These are phyloP conservation scores for Papilio elwesi DNA, from an alignment of 2,888 invertebrate genomes.

Conservation along the genomic window DNA sequence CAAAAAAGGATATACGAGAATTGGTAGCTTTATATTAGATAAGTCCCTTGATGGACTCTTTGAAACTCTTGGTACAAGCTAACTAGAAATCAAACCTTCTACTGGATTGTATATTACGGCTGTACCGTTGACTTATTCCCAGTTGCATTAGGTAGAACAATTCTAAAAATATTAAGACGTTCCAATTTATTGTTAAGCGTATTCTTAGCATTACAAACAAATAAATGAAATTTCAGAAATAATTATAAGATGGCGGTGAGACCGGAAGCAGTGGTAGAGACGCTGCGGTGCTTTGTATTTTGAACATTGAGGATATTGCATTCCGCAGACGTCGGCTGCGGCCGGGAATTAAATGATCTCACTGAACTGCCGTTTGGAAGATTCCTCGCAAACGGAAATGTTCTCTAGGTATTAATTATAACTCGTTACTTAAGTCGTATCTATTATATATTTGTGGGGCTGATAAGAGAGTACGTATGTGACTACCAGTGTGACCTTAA, in stretches of 20 bases:
- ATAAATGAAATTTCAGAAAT: constrained; percentile 17
- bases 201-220: background rate
- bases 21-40: no score
- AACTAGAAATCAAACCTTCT: no score
- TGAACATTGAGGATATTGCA: constrained; percentile 35
- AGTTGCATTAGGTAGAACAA: background rate
- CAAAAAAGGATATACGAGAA: no score
- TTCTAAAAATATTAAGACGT: background rate
- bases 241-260: constrained; percentile 4
- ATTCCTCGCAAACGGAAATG: background rate
- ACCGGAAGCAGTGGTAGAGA: constrained; percentile 1
- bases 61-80: no score
- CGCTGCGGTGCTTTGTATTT: constrained; percentile 21
- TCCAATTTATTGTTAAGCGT: background rate
- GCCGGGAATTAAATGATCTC: constrained; percentile 28
- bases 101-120: no score
- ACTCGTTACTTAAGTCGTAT: no score
- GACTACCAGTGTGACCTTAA: no score
- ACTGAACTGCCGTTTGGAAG: constrained; percentile 7
- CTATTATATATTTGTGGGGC: no score
- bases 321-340: constrained; percentile 31
- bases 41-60: no score
- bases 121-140: no score
- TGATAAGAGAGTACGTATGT: no score
- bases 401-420: constrained; percentile 1